phyloP scores from a whole-genome alignment of 1,140 invertebrate species.

The Lucilia cuprina region DNA sequence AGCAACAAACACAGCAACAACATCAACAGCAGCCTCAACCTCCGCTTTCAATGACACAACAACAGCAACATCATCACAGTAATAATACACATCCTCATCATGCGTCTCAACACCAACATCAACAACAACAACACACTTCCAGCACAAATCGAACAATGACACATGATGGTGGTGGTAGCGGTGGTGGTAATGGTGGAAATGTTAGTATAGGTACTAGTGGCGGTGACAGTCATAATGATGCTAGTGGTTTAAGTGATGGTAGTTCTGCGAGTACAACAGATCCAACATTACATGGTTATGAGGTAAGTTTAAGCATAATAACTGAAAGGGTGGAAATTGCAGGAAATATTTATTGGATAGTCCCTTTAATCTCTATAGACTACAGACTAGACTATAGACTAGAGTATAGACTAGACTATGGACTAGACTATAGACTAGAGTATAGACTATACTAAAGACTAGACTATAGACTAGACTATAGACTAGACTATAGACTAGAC shows the following conservation, averaged over 20 bases:
- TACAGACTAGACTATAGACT: no score
- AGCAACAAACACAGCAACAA: conserved; percentile 21
- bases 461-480: no score
- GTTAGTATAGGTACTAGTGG: conserved; percentile 40
- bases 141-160: conserved; percentile 49
- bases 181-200: conserved; percentile 42
- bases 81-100: conserved; percentile 26
- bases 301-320: conserved; percentile 45
- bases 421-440: no score
- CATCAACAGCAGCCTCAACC: conserved; percentile 42
- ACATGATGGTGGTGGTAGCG: conserved; percentile 47
- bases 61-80: conserved; percentile 43
- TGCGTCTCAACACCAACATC: conserved; percentile 19
- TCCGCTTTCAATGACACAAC: conserved; percentile 41
- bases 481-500: no score
- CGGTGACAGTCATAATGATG: conserved; percentile 45
- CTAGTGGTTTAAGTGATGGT: conserved; percentile 45
- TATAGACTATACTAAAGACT: no score
- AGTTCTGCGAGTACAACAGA: conserved; percentile 43
- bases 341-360: no score
- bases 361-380: no score
- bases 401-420: no score
- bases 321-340: no score
- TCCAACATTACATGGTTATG: conserved; percentile 60
- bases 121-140: conserved; percentile 36